Percentiles rank a stretch among this genome's conserved stretches.
Evolutionary conservation across 2,113 vertebrate species (phyloP).

Genomic region (Elephas maximus): DNA sequence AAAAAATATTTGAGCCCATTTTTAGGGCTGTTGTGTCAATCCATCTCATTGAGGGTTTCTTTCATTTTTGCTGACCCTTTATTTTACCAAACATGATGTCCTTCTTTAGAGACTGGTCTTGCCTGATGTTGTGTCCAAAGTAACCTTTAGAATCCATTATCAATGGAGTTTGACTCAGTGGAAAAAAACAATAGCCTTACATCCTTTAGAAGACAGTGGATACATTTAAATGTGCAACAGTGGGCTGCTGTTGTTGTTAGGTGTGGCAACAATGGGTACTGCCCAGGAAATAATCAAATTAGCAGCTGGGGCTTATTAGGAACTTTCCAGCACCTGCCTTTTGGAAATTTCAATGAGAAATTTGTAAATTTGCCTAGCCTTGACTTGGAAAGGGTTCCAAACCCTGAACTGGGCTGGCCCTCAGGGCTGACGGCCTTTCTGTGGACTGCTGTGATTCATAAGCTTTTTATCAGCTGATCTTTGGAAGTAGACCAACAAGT

Average conservation of each 20-base stretch:
- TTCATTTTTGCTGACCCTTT: too few species aligned
- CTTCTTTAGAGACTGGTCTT: too few species aligned
- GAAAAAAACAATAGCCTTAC: rapidly evolving
- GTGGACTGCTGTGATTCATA: background rate
- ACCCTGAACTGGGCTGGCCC: background rate
- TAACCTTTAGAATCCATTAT: background rate
- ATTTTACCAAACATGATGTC: too few species aligned
- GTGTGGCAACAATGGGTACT: too few species aligned
- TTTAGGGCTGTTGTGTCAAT: too few species aligned
- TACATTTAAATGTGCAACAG: background rate
- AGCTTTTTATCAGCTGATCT: background rate
- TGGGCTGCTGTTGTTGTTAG: too few species aligned
- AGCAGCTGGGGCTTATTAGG: background rate
- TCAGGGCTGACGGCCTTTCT: background rate
- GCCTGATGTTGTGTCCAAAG: too few species aligned
- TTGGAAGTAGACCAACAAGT: too few species aligned
- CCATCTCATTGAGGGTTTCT: too few species aligned
- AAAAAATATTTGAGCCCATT: background rate
- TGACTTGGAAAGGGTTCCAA: background rate
- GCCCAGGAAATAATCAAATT: background rate
- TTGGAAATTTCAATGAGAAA: background rate
- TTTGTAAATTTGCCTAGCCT: background rate
- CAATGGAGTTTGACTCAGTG: too few species aligned
- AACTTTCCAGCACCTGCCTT: background rate
- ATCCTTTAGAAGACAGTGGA: background rate